These are phyloP conservation scores for Ectropis grisescens DNA, from an alignment of 1,140 invertebrate genomes.

Conservation along the genomic window DNA sequence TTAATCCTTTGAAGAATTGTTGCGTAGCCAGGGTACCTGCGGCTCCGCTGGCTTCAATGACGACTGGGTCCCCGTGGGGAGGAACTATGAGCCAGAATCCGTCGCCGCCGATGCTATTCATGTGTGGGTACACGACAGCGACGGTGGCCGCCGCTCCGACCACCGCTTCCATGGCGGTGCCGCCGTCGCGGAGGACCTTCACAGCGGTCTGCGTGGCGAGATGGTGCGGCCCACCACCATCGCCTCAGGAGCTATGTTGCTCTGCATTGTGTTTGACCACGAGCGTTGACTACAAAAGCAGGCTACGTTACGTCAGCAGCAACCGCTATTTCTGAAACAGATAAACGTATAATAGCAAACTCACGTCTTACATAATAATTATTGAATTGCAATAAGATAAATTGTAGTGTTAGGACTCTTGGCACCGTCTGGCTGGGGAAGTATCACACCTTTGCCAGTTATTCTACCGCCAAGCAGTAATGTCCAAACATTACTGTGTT, in stretches of 20 bases:
- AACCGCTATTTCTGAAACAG: no score
- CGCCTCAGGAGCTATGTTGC: slow-evolving; percentile 28
- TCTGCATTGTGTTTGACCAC: slow-evolving; percentile 28
- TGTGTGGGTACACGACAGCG: slow-evolving; percentile 49
- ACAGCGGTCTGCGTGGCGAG: slow-evolving; percentile 45
- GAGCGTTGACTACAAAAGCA: no score
- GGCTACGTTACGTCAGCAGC: no score
- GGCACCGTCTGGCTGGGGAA: no score
- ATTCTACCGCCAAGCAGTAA: no score
- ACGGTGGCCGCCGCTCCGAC: slow-evolving; percentile 52
- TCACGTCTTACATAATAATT: no score
- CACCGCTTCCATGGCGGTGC: slow-evolving; percentile 52
- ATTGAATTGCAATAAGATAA: no score
- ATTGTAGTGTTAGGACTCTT: no score
- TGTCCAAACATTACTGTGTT: no score
- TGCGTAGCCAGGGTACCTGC: slow-evolving; percentile 37
- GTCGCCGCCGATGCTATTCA: slow-evolving; percentile 54
- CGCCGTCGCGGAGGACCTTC: slow-evolving; percentile 42
- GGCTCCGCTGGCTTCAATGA: slow-evolving; percentile 48
- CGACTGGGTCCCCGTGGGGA: slow-evolving; percentile 37
- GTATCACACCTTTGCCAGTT: no score
- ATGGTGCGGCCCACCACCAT: slow-evolving; percentile 58
- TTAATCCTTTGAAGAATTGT: slow-evolving; percentile 26
- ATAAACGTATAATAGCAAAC: no score
- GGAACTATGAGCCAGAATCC: slow-evolving; percentile 54